A percentile compares a stretch with the other conserved stretches of the same genome.
Conservation (phyloP, 1,140 invertebrate species). For the Portunus trituberculatus region DNA sequence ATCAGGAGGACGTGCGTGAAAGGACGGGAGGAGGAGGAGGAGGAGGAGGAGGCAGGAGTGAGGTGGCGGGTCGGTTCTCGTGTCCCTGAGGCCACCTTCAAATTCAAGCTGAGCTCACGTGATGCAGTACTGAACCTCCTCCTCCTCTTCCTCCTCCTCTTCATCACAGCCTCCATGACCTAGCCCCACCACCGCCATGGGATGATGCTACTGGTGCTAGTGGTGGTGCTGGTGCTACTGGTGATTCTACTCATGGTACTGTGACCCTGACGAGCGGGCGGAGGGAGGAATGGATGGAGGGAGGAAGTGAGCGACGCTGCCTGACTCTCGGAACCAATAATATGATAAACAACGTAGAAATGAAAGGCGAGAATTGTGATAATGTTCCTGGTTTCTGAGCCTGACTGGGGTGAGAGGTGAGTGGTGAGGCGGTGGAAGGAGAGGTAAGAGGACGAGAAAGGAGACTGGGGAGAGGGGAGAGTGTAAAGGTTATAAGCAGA, state of each 20-base stretch:
- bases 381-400: not conserved
- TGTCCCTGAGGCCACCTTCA: not conserved
- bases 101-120: slow-evolving; percentile 11
- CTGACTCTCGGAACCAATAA: not conserved
- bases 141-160: not conserved
- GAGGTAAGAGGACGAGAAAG: not conserved
- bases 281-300: not conserved
- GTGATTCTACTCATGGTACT: no score
- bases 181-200: not conserved
- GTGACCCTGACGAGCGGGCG: not conserved
- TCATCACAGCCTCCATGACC: not conserved
- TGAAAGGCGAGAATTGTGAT: not conserved
- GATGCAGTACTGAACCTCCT: not conserved
- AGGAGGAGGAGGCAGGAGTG: not conserved
- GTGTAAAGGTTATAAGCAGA: not conserved
- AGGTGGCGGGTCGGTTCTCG: not conserved
- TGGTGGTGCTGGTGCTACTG: no score
- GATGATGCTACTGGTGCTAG: no score
- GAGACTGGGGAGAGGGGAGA: not conserved
- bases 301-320: not conserved
- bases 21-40: not conserved
- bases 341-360: not conserved
- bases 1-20: not conserved
- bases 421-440: not conserved
- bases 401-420: not conserved